phyloP scores from a whole-genome alignment of 2,888 invertebrate genomes.

The Arctia plantaginis region DNA sequence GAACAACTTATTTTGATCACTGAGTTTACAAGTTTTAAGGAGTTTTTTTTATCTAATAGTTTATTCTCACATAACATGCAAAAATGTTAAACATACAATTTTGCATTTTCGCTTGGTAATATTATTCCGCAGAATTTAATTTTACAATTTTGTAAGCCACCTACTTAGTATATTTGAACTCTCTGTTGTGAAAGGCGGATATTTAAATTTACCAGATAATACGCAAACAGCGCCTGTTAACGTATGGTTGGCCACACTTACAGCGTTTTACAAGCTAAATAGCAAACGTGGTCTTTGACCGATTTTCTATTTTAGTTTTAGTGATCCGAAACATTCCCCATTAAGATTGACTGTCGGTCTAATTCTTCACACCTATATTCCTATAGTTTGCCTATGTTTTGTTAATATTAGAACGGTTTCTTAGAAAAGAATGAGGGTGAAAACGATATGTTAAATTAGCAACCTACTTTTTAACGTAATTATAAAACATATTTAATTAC shows the following conservation, averaged over 20 bases:
- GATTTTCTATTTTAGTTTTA: constrained; percentile 65
- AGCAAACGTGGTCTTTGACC: constrained; percentile 62
- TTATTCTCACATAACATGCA: constrained; percentile 1
- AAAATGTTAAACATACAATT: constrained; percentile 8
- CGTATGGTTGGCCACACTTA: constrained; percentile 35
- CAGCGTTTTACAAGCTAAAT: constrained; percentile 36
- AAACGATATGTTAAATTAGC: not conserved
- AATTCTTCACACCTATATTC: constrained; percentile 37
- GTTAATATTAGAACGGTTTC: constrained; percentile 32
- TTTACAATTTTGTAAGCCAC: constrained; percentile 15
- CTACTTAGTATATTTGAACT: constrained; percentile 18
- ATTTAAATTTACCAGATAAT: constrained; percentile 38
- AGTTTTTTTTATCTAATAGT: not conserved
- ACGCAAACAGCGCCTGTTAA: constrained; percentile 33
- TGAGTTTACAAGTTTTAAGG: not conserved
- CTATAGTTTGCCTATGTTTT: constrained; percentile 39
- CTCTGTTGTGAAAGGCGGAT: constrained; percentile 22
- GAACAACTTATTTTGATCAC: not conserved
- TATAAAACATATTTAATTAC: not conserved
- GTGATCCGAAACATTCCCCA: constrained; percentile 45
- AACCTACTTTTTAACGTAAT: not conserved
- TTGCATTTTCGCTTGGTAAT: constrained; percentile 21
- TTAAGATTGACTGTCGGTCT: constrained; percentile 44
- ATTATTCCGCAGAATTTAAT: constrained; percentile 31
- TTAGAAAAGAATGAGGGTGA: constrained; percentile 17